These are phyloP conservation scores for Mycteria americana DNA, from an alignment of 2,797 vertebrate species.

Conservation along the genomic window DNA sequence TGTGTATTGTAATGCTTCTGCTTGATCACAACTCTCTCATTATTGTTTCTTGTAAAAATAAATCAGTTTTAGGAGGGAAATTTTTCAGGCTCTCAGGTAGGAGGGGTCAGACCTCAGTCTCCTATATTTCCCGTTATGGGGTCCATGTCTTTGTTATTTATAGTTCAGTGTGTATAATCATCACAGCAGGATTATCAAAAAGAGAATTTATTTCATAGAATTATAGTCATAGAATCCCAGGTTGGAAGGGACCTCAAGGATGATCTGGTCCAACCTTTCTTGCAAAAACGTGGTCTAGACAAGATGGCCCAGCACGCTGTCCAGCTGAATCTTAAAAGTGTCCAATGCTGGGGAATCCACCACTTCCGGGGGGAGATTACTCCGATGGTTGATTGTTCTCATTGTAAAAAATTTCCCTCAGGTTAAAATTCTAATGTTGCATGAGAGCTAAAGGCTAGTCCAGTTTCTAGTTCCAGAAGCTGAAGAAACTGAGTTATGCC, in stretches of 20 bases:
- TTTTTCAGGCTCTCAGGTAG: background rate
- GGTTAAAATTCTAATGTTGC: background rate
- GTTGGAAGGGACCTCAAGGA: background rate
- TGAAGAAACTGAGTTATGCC: background rate
- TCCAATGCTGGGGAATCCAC: background rate
- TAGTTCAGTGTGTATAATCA: background rate
- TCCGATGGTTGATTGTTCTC: background rate
- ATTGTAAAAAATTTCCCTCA: background rate
- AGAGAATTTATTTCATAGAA: background rate
- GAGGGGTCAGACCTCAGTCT: background rate
- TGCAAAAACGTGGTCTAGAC: background rate
- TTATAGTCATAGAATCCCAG: background rate
- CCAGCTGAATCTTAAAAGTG: background rate
- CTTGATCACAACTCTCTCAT: background rate
- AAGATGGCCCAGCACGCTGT: background rate
- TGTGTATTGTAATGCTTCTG: background rate
- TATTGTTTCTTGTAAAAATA: background rate
- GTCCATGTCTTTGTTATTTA: background rate
- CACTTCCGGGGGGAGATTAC: background rate
- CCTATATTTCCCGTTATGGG: background rate
- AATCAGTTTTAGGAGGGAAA: background rate
- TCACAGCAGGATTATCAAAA: background rate
- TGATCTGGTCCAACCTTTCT: background rate
- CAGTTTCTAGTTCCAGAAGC: background rate
- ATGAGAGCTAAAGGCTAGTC: background rate